Percentiles rank a stretch among this genome's conserved stretches.
These are phyloP conservation scores for Epinotia demarniana DNA, from an alignment of 2,888 invertebrate genomes.

Conservation along the genomic window DNA sequence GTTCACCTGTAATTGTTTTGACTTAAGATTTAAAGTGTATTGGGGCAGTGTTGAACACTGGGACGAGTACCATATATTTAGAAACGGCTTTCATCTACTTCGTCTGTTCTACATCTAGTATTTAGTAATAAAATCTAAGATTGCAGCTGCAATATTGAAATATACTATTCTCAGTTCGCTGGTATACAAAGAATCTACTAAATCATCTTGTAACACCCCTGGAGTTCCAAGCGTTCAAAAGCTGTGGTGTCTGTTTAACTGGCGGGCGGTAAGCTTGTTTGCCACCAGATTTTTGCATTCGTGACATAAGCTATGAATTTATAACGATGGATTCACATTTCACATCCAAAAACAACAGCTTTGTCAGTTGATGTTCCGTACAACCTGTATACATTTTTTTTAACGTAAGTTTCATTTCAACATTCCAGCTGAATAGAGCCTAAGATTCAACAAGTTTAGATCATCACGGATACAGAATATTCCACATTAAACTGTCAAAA, in stretches of 20 bases:
- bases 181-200: neutral
- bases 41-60: too few relatives aligned
- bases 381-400: too few relatives aligned
- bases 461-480: constrained; percentile 29
- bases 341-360: too few relatives aligned
- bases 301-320: too few relatives aligned
- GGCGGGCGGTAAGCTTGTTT: neutral
- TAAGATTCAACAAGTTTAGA: constrained; percentile 30
- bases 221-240: too few relatives aligned
- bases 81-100: neutral
- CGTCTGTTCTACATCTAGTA: constrained; percentile 16
- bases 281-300: too few relatives aligned
- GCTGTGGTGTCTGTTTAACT: neutral
- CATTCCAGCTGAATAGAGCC: constrained; percentile 20
- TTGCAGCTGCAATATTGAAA: constrained; percentile 17
- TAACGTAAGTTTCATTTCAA: neutral
- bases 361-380: too few relatives aligned
- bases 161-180: neutral
- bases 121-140: constrained; percentile 20
- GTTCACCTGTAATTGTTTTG: too few relatives aligned
- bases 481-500: constrained; percentile 21
- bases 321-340: too few relatives aligned
- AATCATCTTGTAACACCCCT: too few relatives aligned
- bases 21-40: too few relatives aligned
- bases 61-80: too few relatives aligned